Evolutionary conservation across 2,113 vertebrate species (phyloP), one percentile per base, ranked within the genome.

Genomic region (Laticauda laticaudata): DNA sequence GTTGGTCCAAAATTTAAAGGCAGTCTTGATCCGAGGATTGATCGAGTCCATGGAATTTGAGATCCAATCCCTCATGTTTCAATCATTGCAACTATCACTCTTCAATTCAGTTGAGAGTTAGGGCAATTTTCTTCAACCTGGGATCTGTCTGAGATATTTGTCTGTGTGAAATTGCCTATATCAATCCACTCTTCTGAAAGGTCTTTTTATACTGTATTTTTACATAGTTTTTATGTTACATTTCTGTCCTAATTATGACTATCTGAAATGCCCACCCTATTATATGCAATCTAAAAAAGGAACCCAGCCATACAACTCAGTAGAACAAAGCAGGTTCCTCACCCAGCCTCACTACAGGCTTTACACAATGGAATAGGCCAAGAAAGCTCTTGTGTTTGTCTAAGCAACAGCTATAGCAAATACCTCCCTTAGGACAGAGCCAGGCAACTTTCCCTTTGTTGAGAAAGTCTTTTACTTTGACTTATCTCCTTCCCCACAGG

Each of bases 241-340:
- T 54, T 88, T 86, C 89, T 0, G 0, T 5, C n/a, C 48, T 90
- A 69, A 93, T 39, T 48, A 24, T 9, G 26, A 93, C 12, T 0
- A 0, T 0, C 5, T 90, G 29, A 90, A 92, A 94, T 90, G 48
- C 75, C 21, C 51, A 91, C 89, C 57, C 86, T 23, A 4, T 48
- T 61, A 94, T 93, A 11, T 29, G 94, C 88, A 86, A n/a, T 64
- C 20, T 56, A 61, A 69, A 86, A 59, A 96, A 94, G 90, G 91
- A 94, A 92, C 4, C 3, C 21, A 4, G 9, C 86, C 34, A 64
- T 64, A n/a, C 12, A 64, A 64, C 26, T 90, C 64, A 53, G 56
- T 92, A 92, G 91, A 87, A 86, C 90, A 93, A 93, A 94, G 57
- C 11, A 9, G 43, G 21, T 55, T 90, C 56, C 14, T 1, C 0